Evolutionary conservation across 2,888 invertebrate species (phyloP).

Genomic region (Rhamnusium bicolor): DNA sequence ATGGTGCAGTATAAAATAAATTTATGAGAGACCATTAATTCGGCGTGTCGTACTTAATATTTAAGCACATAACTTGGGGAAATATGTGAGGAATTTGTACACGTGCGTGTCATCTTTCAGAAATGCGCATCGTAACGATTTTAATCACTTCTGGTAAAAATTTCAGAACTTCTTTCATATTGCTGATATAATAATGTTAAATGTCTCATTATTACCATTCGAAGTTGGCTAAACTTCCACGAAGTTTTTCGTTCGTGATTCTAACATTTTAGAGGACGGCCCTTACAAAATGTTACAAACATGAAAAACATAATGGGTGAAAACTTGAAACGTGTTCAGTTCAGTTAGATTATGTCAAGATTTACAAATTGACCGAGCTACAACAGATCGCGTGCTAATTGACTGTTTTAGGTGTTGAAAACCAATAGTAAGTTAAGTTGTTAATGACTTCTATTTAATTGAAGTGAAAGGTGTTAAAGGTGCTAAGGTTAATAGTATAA

Average conservation of each 20-base stretch:
- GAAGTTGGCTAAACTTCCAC: background rate
- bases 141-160: background rate
- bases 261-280: background rate
- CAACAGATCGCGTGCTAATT: conserved; percentile 16
- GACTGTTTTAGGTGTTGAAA: conserved; percentile 16
- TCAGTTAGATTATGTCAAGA: conserved; percentile 13
- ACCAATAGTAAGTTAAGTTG: conserved; percentile 7
- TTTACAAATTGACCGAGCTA: conserved; percentile 13
- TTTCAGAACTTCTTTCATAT: background rate
- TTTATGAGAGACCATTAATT: conserved; percentile 12
- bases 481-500: too few species aligned
- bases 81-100: conserved; percentile 7
- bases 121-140: background rate
- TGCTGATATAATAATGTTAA: background rate
- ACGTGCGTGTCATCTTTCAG: conserved; percentile 9
- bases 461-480: background rate
- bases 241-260: background rate
- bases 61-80: conserved; percentile 3
- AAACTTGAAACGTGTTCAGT: conserved; percentile 17
- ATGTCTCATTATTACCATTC: background rate
- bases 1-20: conserved; percentile 5
- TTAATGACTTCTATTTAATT: conserved; percentile 2
- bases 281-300: background rate
- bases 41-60: conserved; percentile 15
- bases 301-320: background rate